phyloP scores from a whole-genome alignment of 2,888 invertebrate genomes.

The Sphinx pinastri region DNA sequence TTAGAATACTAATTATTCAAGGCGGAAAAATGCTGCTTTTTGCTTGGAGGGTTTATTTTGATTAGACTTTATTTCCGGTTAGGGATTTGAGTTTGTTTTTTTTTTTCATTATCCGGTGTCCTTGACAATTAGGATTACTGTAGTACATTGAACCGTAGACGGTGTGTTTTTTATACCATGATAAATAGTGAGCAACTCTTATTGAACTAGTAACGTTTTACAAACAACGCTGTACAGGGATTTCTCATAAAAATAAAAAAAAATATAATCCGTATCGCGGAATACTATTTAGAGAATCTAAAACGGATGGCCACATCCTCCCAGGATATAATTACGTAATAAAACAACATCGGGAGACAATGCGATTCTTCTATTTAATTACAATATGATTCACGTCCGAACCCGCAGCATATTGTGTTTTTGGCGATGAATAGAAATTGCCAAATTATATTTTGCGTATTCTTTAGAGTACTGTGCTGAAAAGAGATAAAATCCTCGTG shows the following conservation, averaged over 20 bases:
- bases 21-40: background rate
- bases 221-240: too few relatives aligned
- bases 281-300: background rate
- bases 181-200: too few relatives aligned
- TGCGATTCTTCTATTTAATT: slow-evolving; percentile 26
- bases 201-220: too few relatives aligned
- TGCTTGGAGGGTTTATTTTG: background rate
- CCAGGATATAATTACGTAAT: slow-evolving; percentile 18
- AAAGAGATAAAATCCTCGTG: background rate
- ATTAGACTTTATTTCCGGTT: background rate
- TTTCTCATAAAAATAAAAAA: background rate
- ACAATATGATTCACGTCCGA: slow-evolving; percentile 28
- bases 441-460: slow-evolving; percentile 24
- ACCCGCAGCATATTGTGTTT: slow-evolving; percentile 13
- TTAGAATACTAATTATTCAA: slow-evolving; percentile 1
- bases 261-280: background rate
- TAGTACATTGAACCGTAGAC: too few relatives aligned
- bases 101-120: background rate
- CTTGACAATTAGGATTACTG: too few relatives aligned
- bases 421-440: slow-evolving; percentile 23
- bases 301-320: slow-evolving; percentile 23
- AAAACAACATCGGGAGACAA: slow-evolving; percentile 25
- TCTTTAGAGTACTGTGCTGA: background rate
- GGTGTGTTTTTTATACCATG: too few relatives aligned
- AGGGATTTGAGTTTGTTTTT: background rate